A percentile compares a stretch with the other conserved stretches of the same genome.
Evolutionary conservation across 1,140 invertebrate species (phyloP).

Genomic region (Grapholita molesta): DNA sequence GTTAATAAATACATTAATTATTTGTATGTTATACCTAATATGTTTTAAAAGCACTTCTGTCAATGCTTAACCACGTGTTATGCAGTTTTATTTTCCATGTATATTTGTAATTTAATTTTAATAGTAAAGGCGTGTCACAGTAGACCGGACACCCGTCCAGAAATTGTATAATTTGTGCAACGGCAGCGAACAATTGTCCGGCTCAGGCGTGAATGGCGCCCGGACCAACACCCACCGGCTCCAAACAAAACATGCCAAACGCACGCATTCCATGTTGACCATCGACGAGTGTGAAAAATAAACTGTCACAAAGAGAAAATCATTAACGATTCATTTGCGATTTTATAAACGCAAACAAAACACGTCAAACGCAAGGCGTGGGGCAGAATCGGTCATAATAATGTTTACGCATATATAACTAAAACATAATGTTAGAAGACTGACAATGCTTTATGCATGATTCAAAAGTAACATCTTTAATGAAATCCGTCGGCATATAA

Average conservation of each 20-base stretch:
- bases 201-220: conserved; percentile 50
- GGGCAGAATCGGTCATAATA: neutral
- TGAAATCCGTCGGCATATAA: conserved; percentile 29
- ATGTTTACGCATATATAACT: neutral
- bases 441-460: conserved; percentile 16
- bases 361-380: conserved; percentile 4
- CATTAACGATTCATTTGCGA: conserved; percentile 31
- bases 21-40: neutral
- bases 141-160: conserved; percentile 50
- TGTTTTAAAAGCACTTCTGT: too few species aligned
- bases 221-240: conserved; percentile 50
- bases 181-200: conserved; percentile 46
- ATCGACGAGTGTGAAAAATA: conserved; percentile 59
- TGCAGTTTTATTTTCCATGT: conserved; percentile 5
- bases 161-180: conserved; percentile 68
- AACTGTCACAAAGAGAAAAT: conserved; percentile 50
- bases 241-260: conserved; percentile 71
- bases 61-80: too few species aligned
- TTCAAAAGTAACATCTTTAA: conserved; percentile 28
- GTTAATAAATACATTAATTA: neutral
- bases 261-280: conserved; percentile 37
- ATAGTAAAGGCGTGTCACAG: conserved; percentile 40
- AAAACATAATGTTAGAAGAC: neutral
- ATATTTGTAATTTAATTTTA: conserved; percentile 28
- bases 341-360: conserved; percentile 26